Conservation (phyloP, 2,888 invertebrate genomes). For the Eilema caniola region DNA sequence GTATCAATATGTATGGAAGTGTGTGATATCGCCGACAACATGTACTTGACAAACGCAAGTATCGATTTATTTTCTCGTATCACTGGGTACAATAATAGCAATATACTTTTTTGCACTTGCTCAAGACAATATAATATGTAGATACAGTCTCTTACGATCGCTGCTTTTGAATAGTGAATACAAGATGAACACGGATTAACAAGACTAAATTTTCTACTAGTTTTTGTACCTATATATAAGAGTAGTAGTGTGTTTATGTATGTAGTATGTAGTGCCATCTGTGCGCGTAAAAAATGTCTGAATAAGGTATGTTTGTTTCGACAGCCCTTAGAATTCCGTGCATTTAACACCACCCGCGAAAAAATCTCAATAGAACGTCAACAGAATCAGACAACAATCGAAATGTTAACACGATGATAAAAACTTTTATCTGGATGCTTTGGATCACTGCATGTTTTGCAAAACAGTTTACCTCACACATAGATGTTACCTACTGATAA, state of each 20-base stretch:
- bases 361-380: slow-evolving; percentile 62
- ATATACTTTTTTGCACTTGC: slow-evolving; percentile 17
- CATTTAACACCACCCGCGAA: slow-evolving; percentile 71
- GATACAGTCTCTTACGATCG: neutral
- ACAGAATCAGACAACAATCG: slow-evolving; percentile 78
- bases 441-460: slow-evolving; percentile 36
- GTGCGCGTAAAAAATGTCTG: slow-evolving; percentile 40
- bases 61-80: slow-evolving; percentile 47
- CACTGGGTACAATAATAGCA: slow-evolving; percentile 20
- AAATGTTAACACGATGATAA: slow-evolving; percentile 74
- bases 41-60: slow-evolving; percentile 34
- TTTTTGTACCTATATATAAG: neutral
- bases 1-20: slow-evolving; percentile 81
- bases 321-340: slow-evolving; percentile 66
- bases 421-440: slow-evolving; percentile 51
- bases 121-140: slow-evolving; percentile 15
- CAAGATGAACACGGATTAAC: neutral
- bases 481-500: slow-evolving; percentile 2
- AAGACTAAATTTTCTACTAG: neutral
- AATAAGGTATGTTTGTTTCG: slow-evolving; percentile 50
- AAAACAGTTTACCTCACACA: slow-evolving; percentile 29
- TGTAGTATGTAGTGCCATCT: slow-evolving; percentile 23
- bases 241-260: neutral
- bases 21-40: slow-evolving; percentile 75
- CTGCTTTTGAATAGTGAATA: neutral